Base-by-base conservation (phyloP, 2,113 vertebrate genomes). In the Embiotoca jacksoni region DNA sequence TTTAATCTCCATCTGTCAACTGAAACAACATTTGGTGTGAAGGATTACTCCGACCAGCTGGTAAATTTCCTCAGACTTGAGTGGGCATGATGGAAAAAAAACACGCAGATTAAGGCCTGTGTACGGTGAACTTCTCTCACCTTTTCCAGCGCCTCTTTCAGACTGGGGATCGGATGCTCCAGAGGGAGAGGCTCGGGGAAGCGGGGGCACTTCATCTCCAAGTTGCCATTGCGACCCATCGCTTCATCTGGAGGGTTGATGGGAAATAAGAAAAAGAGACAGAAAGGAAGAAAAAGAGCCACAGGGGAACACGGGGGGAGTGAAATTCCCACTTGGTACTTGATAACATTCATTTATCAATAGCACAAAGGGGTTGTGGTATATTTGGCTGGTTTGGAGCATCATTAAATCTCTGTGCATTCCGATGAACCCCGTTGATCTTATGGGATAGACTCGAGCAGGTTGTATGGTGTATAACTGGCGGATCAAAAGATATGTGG, bases 61-160 rank as follows among this genome's bases (percentile, higher is more conserved):
- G 66, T 83, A 87, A 72, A 92, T 91, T 46, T 72, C 74, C 69
- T 64, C 31, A 0, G 7, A 70, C 76, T 67, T 55, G n/a, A 65
- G 35, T 50, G 53, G 9, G 41, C 36, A 47, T 30, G 68, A 57
- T n/a, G 30, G 33, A 75, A 57, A 44, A 44, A 50, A 55, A n/a
- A 32, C 30, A 83, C 30, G 3, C 47, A 13, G 58, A 44, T 62
- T 75, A 61, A 57, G 73, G 54, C 50, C 13, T 9, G 60, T 39
- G 44, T 15, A 7, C 4, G 77, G 59, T 15, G 70, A 41, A 53
- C 56, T 14, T 31, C 2, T 11, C 86, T 86, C 78, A 99, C 98
- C 97, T 99, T 97, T 81, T 97, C 96, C 81, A 99, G 46, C 0
- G 97, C 96, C 0, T 97, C 96, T 88, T 97, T 97, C 83, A 99